phyloP scores from a whole-genome alignment of 2,888 invertebrate species.

The Aethes cnicana region DNA sequence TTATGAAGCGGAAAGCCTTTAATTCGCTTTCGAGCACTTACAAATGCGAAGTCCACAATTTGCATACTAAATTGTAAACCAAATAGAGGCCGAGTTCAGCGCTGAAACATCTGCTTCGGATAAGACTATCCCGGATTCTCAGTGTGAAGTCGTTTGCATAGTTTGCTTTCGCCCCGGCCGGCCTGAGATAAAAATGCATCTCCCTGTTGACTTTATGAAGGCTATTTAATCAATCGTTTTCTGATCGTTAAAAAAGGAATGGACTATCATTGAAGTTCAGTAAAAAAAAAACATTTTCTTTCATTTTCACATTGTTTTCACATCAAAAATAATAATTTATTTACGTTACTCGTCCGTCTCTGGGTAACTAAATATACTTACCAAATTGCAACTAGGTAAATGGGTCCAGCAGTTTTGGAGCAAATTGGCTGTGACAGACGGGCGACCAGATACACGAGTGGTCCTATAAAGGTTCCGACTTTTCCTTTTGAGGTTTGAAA shows the following conservation, averaged over 20 bases:
- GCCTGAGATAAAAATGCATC: slow-evolving; percentile 54
- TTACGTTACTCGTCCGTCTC: no score
- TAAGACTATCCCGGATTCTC: slow-evolving; percentile 49
- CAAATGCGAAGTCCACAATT: slow-evolving; percentile 61
- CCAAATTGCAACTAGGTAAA: no score
- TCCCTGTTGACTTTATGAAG: slow-evolving; percentile 47
- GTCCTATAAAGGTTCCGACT: no score
- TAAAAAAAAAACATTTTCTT: no score
- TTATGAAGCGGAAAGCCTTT: slow-evolving; percentile 56
- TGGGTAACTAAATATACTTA: no score
- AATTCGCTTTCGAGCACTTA: slow-evolving; percentile 58
- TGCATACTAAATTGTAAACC: slow-evolving; percentile 70
- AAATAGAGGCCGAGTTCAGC: slow-evolving; percentile 53
- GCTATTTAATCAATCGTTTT: slow-evolving; percentile 31
- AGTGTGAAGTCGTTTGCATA: slow-evolving; percentile 58
- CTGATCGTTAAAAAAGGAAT: background rate
- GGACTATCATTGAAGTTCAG: background rate
- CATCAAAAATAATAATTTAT: no score
- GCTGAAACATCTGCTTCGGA: slow-evolving; percentile 55
- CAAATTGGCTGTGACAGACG: no score
- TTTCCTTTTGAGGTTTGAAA: no score
- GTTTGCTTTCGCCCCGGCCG: slow-evolving; percentile 42
- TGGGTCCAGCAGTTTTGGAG: no score
- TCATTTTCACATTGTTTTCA: no score
- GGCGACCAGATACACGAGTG: no score